Evolutionary conservation across 2,113 vertebrate species (phyloP).

Genomic region (Apodemus speciosus): DNA sequence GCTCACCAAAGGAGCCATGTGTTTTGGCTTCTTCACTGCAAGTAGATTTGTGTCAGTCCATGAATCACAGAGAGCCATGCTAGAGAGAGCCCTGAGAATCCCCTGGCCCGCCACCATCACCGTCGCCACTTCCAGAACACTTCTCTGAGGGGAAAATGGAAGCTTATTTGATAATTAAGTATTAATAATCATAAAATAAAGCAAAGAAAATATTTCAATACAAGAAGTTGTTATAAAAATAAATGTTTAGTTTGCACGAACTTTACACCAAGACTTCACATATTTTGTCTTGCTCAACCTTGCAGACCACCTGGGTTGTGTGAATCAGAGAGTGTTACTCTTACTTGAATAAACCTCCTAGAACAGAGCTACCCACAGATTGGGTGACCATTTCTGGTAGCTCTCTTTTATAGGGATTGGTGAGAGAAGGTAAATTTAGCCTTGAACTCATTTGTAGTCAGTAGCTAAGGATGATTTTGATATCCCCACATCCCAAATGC

Average conservation of each 20-base stretch:
- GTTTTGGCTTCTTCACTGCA: conserved; percentile 41
- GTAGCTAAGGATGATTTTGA: neutral
- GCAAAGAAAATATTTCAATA: conserved; percentile 51
- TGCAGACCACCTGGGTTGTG: neutral
- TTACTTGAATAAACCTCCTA: too few relatives aligned
- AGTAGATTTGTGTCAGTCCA: conserved; percentile 40
- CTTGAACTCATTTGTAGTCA: neutral
- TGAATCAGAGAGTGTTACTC: neutral
- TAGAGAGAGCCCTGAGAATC: conserved; percentile 39
- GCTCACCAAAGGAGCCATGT: conserved; percentile 51
- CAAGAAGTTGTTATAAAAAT: conserved; percentile 38
- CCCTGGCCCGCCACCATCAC: neutral
- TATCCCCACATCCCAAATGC: neutral
- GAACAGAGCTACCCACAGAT: neutral
- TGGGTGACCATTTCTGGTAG: neutral
- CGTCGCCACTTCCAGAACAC: conserved; percentile 41
- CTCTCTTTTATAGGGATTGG: neutral
- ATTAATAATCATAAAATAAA: conserved; percentile 58
- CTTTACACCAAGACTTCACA: neutral
- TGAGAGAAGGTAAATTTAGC: neutral
- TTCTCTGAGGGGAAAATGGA: conserved; percentile 58
- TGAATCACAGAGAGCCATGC: conserved; percentile 62
- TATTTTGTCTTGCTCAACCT: neutral
- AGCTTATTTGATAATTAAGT: conserved; percentile 68
- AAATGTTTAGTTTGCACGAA: conserved; percentile 22